These are phyloP conservation scores for Rutpela maculata DNA, from an alignment of 2,888 invertebrate species.

Conservation along the genomic window DNA sequence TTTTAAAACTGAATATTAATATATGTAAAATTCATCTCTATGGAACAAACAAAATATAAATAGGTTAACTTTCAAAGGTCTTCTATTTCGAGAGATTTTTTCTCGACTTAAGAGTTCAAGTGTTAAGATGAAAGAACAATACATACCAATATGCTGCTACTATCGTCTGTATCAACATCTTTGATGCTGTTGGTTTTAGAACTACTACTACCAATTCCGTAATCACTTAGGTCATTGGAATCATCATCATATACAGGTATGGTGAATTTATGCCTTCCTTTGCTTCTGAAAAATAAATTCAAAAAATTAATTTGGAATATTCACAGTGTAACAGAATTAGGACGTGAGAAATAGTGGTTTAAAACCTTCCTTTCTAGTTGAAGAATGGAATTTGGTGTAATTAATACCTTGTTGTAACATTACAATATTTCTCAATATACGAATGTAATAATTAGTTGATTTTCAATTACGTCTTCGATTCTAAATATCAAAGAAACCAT, in stretches of 20 bases:
- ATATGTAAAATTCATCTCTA: too few relatives aligned
- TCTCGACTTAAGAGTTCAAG: too few relatives aligned
- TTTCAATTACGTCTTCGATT: conserved; percentile 5
- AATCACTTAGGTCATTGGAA: conserved; percentile 88
- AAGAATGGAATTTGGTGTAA: not conserved
- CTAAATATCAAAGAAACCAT: conserved; percentile 20
- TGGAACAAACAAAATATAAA: too few relatives aligned
- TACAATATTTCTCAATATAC: not conserved
- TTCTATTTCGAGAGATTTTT: too few relatives aligned
- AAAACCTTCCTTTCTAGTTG: not conserved
- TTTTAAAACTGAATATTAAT: too few relatives aligned
- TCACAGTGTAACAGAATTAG: not conserved
- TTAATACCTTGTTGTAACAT: not conserved
- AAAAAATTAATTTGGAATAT: conserved; percentile 27
- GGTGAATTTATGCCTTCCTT: conserved; percentile 78
- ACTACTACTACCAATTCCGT: conserved; percentile 79
- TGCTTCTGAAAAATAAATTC: conserved; percentile 70
- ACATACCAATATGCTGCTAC: conserved; percentile 68
- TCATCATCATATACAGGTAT: conserved; percentile 87
- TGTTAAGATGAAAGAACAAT: not conserved
- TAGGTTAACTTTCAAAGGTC: too few relatives aligned
- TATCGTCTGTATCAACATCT: conserved; percentile 71
- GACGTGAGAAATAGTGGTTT: not conserved
- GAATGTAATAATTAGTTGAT: conserved; percentile 5
- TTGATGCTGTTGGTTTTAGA: conserved; percentile 70